Evolutionary conservation across 64 coral and sea anemone species (phyloP), one percentile per base, ranked within the genome.

Genomic region (Actinia equina): DNA sequence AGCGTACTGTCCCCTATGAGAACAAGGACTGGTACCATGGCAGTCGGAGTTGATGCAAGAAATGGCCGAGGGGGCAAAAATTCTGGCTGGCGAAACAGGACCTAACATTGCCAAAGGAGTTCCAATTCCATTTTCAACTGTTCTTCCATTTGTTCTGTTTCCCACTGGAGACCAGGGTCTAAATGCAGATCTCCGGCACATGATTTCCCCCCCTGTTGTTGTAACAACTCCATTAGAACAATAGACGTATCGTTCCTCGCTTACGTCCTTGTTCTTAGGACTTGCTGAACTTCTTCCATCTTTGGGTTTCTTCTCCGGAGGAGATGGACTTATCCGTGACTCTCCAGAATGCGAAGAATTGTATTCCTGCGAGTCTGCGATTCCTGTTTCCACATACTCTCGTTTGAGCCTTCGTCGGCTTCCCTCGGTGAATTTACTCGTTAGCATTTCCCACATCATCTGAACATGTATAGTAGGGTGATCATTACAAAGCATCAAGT

Each of bases 401-500:
- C 86, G 15, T 56, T 85, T 85, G 22, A 86, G 67, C 52, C 91
- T 92, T 44, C 88, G 86, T 17, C 92, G 88, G 19, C 79, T 83
- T 42, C 81, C 89, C 41, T 93, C 91, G 26, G 88, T 87, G 59
- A 97, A 97, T 67, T 97, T 97, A 46, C 71, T 97, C 85, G 82
- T 93, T 4, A 97, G 88, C 91, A 93, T 93, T 76, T 97, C 94
- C 94, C 94, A 97, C 44, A 97, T 89, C 82, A 84, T 88, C 83
- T 97, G 94, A 11, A 97, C 88, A 42, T 97, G 91, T 20, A 93
- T 57, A 45, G 92, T 97, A 22, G 97, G 93, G 43, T 95, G 90
- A 44, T 99, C 97, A 52, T 99, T 95, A 82, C 93, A 92, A 17
- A 99, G 88, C 89, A 99, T 91, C 9, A 99, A 59, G 85, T 99